Base-by-base conservation (phyloP, 2,888 invertebrate genomes). In the Eledone cirrhosa region DNA sequence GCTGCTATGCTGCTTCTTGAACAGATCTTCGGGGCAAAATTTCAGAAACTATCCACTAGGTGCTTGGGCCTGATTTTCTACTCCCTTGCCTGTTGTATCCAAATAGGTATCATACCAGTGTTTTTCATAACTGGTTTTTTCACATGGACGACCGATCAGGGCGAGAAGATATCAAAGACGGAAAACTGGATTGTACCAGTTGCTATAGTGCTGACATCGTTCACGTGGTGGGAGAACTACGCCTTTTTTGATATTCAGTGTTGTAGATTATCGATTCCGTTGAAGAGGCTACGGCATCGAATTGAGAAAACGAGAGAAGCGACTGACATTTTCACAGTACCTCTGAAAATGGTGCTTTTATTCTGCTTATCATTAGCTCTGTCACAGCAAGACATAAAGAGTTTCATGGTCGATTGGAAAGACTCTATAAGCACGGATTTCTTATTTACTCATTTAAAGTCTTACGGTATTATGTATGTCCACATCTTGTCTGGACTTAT, bases 151-250 rank as follows among this genome's bases (percentile, higher is more conserved):
- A 48, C 0, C 0, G 16, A 48, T 53, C 27, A 19, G 47, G 59
- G 14, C 11, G 41, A 8, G 19, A 19, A 48, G 33, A 78, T 67
- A 33, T 33, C 2, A 48, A 8, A 13, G 48, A 41, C 69, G 48
- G 27, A 48, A 22, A 24, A 27, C 7, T 96, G 97, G 95, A 92
- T 96, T 41, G 95, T 98, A 85, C 97, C 97, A 0, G 92, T 96
- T 0, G 93, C 96, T 1, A 93, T 96, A 63, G 91, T 96, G 78
- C 93, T 97, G 86, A 94, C 96, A 81, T 98, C 98, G 0, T 93
- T 96, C 48, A 96, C 96, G 33, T 98, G 97, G 97, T 99, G 98
- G 98, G 98, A 98, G 91, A 99, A 99, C 91, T 99, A 95, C 89
- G 96, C 97, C 1, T 77, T 78, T 27, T 82, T 80, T 4, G 75